Percentiles rank a stretch among this genome's conserved stretches.
phyloP scores from a whole-genome alignment of 1,140 invertebrate species.

The Yoshiicerus persimilis region DNA sequence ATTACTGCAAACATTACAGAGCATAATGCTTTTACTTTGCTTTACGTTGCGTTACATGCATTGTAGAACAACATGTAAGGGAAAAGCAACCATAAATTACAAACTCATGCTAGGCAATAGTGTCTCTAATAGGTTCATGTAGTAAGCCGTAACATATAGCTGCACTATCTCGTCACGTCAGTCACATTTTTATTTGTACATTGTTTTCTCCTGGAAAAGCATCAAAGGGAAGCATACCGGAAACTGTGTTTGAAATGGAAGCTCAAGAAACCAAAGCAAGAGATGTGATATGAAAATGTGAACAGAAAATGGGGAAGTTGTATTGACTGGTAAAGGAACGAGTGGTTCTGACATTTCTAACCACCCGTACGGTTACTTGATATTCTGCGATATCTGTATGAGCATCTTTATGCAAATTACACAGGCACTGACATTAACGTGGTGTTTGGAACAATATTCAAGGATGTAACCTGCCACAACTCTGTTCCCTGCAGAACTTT shows the following conservation, averaged over 20 bases:
- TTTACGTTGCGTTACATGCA: not conserved
- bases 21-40: conserved; percentile 8
- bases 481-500: not conserved
- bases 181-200: not conserved
- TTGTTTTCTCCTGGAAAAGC: not conserved
- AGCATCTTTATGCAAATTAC: not conserved
- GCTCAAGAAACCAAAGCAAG: not conserved
- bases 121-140: not conserved
- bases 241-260: not conserved
- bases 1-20: not conserved
- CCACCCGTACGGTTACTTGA: not conserved
- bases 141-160: not conserved
- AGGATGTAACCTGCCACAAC: not conserved
- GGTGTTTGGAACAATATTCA: not conserved
- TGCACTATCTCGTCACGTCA: not conserved
- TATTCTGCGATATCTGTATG: not conserved
- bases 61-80: not conserved
- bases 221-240: not conserved
- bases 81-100: conserved; percentile 13
- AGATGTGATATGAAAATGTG: not conserved
- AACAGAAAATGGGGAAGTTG: not conserved
- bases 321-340: not conserved
- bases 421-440: not conserved
- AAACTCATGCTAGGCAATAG: not conserved
- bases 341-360: not conserved